These are phyloP conservation scores for Pocillopora grandis DNA, from an alignment of 92 coral and sea anemone genomes.

Conservation along the genomic window DNA sequence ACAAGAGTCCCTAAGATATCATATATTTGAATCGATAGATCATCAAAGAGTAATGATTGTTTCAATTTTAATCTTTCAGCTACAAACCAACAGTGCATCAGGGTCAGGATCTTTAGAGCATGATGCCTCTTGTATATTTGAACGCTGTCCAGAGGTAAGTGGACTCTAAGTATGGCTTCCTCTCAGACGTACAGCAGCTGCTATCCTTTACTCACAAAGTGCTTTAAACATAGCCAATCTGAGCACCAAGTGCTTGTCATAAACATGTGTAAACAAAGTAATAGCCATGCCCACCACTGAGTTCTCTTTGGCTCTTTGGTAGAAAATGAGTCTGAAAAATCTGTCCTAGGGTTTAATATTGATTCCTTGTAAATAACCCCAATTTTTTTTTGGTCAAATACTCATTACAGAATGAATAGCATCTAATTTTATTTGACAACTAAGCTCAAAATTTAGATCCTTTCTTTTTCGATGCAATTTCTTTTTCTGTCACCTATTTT, in stretches of 20 bases:
- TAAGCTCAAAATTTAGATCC: no score
- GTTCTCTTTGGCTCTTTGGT: not conserved
- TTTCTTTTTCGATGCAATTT: not conserved
- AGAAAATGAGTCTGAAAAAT: not conserved
- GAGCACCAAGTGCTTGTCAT: no score
- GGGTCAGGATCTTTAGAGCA: constrained; percentile 99
- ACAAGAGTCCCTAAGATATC: no score
- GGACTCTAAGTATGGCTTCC: not conserved
- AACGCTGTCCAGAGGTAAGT: constrained; percentile 80
- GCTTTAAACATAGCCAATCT: no score
- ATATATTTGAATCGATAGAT: no score
- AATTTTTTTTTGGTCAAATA: not conserved
- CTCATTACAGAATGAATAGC: no score
- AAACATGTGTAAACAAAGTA: no score
- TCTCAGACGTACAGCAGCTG: not conserved
- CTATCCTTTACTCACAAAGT: not conserved
- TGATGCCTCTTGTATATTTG: constrained; percentile 90
- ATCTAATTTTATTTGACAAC: no score
- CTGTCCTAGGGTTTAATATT: not conserved
- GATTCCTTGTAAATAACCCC: not conserved
- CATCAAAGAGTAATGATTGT: no score
- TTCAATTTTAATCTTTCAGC: constrained; percentile 40
- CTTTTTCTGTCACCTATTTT: not conserved
- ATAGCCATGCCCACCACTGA: no score
- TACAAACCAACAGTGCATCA: constrained; percentile 99